phyloP scores from a whole-genome alignment of 2,888 invertebrate genomes.

The Escarpia spicata region DNA sequence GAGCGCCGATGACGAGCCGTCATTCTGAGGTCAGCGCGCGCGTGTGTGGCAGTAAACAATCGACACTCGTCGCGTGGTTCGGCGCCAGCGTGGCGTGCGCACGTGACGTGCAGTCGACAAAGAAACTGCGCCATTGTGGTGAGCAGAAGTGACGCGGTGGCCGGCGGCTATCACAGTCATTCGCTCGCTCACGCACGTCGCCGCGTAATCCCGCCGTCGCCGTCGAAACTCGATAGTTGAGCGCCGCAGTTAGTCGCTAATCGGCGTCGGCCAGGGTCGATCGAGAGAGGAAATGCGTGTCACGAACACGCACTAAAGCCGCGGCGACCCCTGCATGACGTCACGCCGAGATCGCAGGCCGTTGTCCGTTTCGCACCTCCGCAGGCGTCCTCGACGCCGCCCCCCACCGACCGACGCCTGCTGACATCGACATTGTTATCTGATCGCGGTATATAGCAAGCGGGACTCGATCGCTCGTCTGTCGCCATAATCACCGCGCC shows the following conservation, averaged over 20 bases:
- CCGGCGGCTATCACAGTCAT: neutral
- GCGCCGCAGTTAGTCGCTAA: neutral
- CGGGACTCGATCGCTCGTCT: neutral
- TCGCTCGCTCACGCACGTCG: neutral
- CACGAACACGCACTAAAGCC: neutral
- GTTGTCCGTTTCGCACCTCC: constrained; percentile 16
- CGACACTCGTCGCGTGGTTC: neutral
- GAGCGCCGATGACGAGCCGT: neutral
- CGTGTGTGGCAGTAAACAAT: neutral
- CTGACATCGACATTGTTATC: neutral
- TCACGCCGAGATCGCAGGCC: neutral
- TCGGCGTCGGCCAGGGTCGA: neutral
- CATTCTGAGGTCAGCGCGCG: neutral
- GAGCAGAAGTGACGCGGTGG: neutral
- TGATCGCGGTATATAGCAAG: neutral
- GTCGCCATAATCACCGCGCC: constrained; percentile 1
- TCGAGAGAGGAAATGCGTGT: neutral
- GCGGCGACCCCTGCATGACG: neutral
- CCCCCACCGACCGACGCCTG: neutral
- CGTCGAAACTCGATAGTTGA: neutral
- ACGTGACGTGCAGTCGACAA: neutral
- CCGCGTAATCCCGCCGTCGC: neutral
- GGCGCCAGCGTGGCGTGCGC: constrained; percentile 1
- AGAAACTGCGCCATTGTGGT: constrained; percentile 2
- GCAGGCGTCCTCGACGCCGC: neutral